Evolutionary conservation across 2,888 invertebrate genomes (phyloP), one percentile per base, ranked within the genome.

Genomic region (Meganola albula): DNA sequence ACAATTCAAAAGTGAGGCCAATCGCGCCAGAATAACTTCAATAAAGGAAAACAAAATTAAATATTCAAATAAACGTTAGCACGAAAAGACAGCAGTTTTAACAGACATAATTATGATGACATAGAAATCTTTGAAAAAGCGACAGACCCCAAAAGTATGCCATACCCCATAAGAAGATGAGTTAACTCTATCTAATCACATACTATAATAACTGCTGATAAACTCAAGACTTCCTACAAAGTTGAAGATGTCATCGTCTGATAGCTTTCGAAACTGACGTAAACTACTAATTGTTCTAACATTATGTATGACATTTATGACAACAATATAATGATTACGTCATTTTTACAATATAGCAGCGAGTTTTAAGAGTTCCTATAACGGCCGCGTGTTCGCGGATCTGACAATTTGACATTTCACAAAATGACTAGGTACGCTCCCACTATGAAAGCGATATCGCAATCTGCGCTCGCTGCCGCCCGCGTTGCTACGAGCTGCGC

Each of bases 301-400:
- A 74, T 80, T 79, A 83, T n/a, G n/a, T n/a, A n/a, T 75, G 79
- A 77, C 73, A 77, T 79, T 65, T 67, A 79, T 75, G 74, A 79
- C 76, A 75, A 83, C 75, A 75, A 77, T 72, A 79, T 74, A 80
- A 80, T 76, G 78, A 80, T 82, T 82, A 85, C 69, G 82, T 87
- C 85, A 88, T 85, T 88, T 88, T 89, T 90, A 90, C 88, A 88
- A 88, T 88, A 89, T 88, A 90, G 90, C 90, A 90, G 90, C 90
- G 90, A 90, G 90, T 90, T 90, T 90, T 90, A 85, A 90, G 90
- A 90, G 90, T 90, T 90, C 90, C 90, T 90, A 89, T 90, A 87
- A 85, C 83, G 89, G 84, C 80, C 84, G 85, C 82, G 68, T 68
- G 58, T 56, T 62, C 69, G 80, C 84, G 82, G 84, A 69, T 73